Conservation (phyloP, 1,140 invertebrate genomes). For the Drosophila simulans region DNA sequence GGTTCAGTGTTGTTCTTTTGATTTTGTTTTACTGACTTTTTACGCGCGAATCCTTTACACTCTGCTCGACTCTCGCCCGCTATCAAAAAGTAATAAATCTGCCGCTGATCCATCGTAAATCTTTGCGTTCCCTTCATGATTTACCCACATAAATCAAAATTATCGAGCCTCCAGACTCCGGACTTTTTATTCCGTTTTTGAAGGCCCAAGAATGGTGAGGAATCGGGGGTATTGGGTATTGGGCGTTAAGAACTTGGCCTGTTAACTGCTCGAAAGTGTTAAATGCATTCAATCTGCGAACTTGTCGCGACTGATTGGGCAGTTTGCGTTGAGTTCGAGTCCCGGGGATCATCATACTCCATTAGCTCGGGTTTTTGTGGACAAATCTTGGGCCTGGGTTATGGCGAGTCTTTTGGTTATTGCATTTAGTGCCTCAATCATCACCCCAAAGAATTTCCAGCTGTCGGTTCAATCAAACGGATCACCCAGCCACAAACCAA, state of each 20-base stretch:
- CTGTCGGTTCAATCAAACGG: slow-evolving; percentile 69
- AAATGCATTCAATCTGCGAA: slow-evolving; percentile 68
- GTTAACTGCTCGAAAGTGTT: slow-evolving; percentile 71
- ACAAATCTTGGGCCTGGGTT: slow-evolving; percentile 21
- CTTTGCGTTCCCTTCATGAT: slow-evolving; percentile 83
- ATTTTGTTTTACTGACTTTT: not conserved
- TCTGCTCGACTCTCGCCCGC: slow-evolving; percentile 40
- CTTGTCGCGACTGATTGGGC: slow-evolving; percentile 36
- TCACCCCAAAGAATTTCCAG: slow-evolving; percentile 63
- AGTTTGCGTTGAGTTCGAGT: slow-evolving; percentile 10
- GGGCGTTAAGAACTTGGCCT: slow-evolving; percentile 20
- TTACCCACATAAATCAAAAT: slow-evolving; percentile 85
- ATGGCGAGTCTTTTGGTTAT: slow-evolving; percentile 48
- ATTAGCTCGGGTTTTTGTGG: slow-evolving; percentile 16
- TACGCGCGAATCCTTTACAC: slow-evolving; percentile 47
- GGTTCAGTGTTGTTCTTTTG: not conserved
- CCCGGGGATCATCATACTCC: slow-evolving; percentile 29
- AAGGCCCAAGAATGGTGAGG: no score
- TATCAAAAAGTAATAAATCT: slow-evolving; percentile 85
- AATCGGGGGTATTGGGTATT: no score
- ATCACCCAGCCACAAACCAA: slow-evolving; percentile 44
- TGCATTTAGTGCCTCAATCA: slow-evolving; percentile 76
- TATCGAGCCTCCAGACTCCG: slow-evolving; percentile 68
- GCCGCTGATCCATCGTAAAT: slow-evolving; percentile 84
- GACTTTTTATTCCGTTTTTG: no score